Conservation (phyloP, 2,113 vertebrate species). For the Aspidoscelis tigris region DNA sequence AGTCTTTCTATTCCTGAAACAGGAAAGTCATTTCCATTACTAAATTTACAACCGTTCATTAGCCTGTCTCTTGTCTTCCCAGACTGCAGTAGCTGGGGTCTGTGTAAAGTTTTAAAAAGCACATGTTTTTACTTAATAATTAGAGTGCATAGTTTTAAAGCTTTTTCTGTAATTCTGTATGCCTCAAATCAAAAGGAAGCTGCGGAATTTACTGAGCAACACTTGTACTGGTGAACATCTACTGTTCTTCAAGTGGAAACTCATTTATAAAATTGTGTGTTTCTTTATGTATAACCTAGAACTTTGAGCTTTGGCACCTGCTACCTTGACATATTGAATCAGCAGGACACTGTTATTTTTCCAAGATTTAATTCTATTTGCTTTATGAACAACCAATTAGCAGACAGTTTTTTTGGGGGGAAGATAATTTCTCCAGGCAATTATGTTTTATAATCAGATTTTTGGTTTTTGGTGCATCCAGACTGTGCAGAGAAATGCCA, state of each 20-base stretch:
- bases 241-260: constrained; percentile 13
- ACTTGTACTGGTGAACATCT: constrained; percentile 1
- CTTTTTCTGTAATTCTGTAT: constrained; percentile 30
- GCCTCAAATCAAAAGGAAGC: constrained; percentile 2
- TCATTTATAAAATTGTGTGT: background rate
- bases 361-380: constrained; percentile 53
- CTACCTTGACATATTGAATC: constrained; percentile 5
- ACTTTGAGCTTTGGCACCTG: constrained; percentile 34
- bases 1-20: constrained; percentile 79
- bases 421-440: constrained; percentile 27
- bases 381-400: constrained; percentile 39
- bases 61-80: constrained; percentile 16
- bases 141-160: constrained; percentile 36
- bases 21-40: constrained; percentile 74
- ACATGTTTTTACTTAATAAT: constrained; percentile 38
- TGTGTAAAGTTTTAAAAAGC: constrained; percentile 22
- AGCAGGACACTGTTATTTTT: constrained; percentile 55
- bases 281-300: constrained; percentile 32
- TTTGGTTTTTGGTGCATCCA: constrained; percentile 55
- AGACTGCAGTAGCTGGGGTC: constrained; percentile 27
- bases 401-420: background rate
- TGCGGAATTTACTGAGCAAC: background rate
- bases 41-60: constrained; percentile 66
- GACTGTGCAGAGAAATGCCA: constrained; percentile 26
- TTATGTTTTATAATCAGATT: background rate